These are phyloP conservation scores for Diadumene lineata DNA, from an alignment of 92 coral and sea anemone genomes.

Conservation along the genomic window DNA sequence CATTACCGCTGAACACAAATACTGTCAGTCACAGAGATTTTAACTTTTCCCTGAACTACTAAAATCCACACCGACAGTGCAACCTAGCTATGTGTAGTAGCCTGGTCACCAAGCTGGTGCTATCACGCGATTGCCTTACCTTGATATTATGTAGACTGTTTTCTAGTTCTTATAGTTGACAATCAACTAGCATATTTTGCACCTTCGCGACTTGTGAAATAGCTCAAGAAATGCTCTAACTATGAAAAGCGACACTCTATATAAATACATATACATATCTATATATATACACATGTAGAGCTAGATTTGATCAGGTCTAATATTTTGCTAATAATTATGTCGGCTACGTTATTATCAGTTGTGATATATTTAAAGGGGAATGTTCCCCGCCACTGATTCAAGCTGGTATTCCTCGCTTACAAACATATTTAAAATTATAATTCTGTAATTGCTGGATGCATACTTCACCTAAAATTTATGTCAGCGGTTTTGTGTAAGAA, in stretches of 20 bases:
- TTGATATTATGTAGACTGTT: not conserved
- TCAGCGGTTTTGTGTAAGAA: not conserved
- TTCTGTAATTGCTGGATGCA: slow-evolving; percentile 13
- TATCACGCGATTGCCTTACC: not conserved
- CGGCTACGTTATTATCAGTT: not conserved
- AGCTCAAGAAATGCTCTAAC: not conserved
- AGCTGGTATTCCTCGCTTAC: slow-evolving; percentile 19
- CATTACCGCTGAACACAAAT: slow-evolving; percentile 11
- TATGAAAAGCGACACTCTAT: not conserved
- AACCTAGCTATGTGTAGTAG: not conserved
- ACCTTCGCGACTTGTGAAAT: too few relatives aligned
- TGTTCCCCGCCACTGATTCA: slow-evolving; percentile 10
- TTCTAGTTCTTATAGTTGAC: not conserved
- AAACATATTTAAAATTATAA: slow-evolving; percentile 9
- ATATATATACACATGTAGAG: slow-evolving; percentile 5
- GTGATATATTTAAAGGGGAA: slow-evolving; percentile 25
- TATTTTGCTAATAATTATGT: slow-evolving; percentile 13
- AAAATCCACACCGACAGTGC: too few relatives aligned
- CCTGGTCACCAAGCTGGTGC: not conserved
- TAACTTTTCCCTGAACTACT: not conserved
- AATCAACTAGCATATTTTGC: not conserved
- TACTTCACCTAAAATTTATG: not conserved
- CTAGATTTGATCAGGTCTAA: slow-evolving; percentile 7
- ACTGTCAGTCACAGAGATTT: not conserved
- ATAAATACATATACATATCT: not conserved